Base-by-base conservation (phyloP, 2,113 vertebrate genomes). In the Scophthalmus maximus region DNA sequence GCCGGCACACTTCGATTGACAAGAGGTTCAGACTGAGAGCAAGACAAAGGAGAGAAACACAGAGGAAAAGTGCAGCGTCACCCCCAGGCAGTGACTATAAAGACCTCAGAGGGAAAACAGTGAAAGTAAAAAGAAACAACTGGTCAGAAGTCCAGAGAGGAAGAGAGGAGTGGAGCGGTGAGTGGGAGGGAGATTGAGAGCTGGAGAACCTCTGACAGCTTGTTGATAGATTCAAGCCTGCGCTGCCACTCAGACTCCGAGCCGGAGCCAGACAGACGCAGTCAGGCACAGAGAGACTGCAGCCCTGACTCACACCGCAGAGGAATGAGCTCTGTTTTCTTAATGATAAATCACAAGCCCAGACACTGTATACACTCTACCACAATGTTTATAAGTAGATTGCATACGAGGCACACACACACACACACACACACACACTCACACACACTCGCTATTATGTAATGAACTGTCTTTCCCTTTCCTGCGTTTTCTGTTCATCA, bases 191-290 rank as follows among this genome's bases (percentile, higher is more conserved):
- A 17, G 18, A 6, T 20, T 32, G 70, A 46, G 25, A 38, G 58
- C 44, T 73, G 22, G 65, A 65, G 63, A 61, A 65, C 46, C 8
- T 81, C 58, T 77, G 84, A 82, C 78, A 83, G 79, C 65, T 73
- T 78, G 82, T 83, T 84, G 87, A 88, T 71, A 65, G 84, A 77
- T 73, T 60, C 32, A 82, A 62, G 79, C 46, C 75, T 79, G 86
- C 66, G 57, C 18, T 61, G 46, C 68, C 74, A 52, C 52, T 78
- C 76, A 62, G 69, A 23, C 52, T 60, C 23, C 6, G 15, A 44
- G 58, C 67, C 34, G 68, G 80, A 85, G 84, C 80, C 71, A 53
- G 73, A 84, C 71, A 53, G 73, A 84, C 57, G 25, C 81, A 69
- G 65, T 67, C 76, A 68, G 81, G 72, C 76, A 50, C 74, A 59